Percentiles rank a stretch among this genome's conserved stretches.
phyloP scores from a whole-genome alignment of 2,113 vertebrate genomes.

The Chamaetylas fuelleborni region DNA sequence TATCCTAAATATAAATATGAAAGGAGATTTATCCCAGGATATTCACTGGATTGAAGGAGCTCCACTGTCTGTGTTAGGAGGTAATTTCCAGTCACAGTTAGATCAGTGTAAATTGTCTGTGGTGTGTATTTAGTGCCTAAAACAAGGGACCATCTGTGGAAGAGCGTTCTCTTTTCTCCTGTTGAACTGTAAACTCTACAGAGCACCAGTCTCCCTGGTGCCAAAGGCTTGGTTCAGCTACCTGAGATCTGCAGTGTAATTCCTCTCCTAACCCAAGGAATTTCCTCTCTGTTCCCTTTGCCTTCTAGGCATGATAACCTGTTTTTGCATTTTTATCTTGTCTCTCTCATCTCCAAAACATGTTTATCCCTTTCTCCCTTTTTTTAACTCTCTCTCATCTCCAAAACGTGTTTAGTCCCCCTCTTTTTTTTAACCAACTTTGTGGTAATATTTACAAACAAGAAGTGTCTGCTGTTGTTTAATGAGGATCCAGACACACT shows the following conservation, averaged over 20 bases:
- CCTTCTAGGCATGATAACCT: background rate
- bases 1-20: background rate
- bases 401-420: background rate
- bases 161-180: background rate
- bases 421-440: background rate
- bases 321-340: background rate
- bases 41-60: background rate
- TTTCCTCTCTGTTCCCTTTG: background rate
- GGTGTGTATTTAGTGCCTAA: background rate
- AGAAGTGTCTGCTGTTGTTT: background rate
- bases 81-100: background rate
- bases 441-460: background rate
- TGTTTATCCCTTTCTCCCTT: background rate
- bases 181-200: background rate
- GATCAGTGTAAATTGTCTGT: background rate
- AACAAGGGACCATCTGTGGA: background rate
- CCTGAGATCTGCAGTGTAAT: background rate
- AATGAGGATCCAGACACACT: background rate
- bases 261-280: background rate
- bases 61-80: background rate
- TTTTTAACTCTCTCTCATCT: background rate
- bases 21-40: background rate
- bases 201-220: background rate
- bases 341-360: background rate
- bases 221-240: background rate